These are phyloP conservation scores for Leucophora obtusa DNA, from an alignment of 2,888 invertebrate genomes.

Conservation along the genomic window DNA sequence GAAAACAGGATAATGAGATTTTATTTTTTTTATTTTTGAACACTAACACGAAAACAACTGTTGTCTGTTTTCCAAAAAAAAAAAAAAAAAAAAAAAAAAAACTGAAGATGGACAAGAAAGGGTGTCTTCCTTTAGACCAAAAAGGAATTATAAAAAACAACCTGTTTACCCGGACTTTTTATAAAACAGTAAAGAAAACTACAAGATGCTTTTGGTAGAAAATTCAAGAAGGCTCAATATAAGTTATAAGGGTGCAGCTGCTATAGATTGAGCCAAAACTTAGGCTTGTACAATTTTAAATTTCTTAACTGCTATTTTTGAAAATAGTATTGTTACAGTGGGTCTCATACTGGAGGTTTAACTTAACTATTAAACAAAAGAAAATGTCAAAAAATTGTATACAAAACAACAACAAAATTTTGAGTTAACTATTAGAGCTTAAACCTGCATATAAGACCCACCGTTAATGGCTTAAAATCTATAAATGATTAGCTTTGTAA, in stretches of 20 bases:
- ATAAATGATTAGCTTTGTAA: background rate
- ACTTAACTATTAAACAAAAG: too few relatives aligned
- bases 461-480: too few relatives aligned
- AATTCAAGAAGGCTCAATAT: slow-evolving; percentile 39
- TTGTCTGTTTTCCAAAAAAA: slow-evolving; percentile 35
- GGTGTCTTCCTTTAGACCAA: slow-evolving; percentile 34
- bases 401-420: too few relatives aligned
- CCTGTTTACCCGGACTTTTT: slow-evolving; percentile 40
- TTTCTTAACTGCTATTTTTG: background rate
- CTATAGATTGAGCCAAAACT: background rate
- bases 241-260: slow-evolving; percentile 36
- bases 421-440: too few relatives aligned
- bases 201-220: slow-evolving; percentile 28
- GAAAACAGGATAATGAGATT: slow-evolving; percentile 63
- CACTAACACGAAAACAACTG: slow-evolving; percentile 56
- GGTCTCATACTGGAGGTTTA: too few relatives aligned
- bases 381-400: too few relatives aligned
- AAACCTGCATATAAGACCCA: too few relatives aligned
- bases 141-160: slow-evolving; percentile 35
- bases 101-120: slow-evolving; percentile 20
- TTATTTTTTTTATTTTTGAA: slow-evolving; percentile 15
- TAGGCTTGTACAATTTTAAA: background rate
- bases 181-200: background rate
- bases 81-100: background rate
- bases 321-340: slow-evolving; percentile 1